Percentiles rank a stretch among this genome's conserved stretches.
These are phyloP conservation scores for Platanista minor DNA, from an alignment of 2,113 vertebrate species.

Conservation along the genomic window DNA sequence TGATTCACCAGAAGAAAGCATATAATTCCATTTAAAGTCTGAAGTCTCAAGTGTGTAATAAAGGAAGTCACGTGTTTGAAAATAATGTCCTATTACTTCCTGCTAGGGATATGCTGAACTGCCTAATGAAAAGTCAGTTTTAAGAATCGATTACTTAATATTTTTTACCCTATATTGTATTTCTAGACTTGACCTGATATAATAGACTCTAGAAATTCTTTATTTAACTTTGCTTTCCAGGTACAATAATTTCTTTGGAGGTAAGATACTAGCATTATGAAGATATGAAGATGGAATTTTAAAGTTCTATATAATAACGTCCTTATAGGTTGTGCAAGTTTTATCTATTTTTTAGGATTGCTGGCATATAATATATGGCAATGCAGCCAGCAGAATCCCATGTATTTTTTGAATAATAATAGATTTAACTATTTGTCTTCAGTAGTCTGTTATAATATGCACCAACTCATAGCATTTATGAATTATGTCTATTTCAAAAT, in stretches of 20 bases:
- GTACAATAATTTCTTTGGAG: neutral
- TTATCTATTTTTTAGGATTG: neutral
- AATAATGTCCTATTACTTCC: neutral
- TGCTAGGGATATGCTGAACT: neutral
- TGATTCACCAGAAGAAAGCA: conserved; percentile 42
- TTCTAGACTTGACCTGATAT: neutral
- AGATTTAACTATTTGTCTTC: conserved; percentile 27
- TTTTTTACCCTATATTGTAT: conserved; percentile 17
- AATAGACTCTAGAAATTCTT: neutral
- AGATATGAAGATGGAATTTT: neutral
- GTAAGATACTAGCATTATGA: neutral
- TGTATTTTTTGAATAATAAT: neutral
- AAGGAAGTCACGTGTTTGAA: conserved; percentile 14
- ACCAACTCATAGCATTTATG: conserved; percentile 46
- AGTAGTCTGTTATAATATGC: conserved; percentile 12
- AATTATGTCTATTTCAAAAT: conserved; percentile 63
- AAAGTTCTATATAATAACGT: neutral
- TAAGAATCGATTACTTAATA: conserved; percentile 27
- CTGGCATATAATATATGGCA: neutral
- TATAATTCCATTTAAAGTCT: neutral
- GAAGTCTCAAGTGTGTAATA: conserved; percentile 40
- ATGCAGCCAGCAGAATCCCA: neutral
- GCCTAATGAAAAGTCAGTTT: conserved; percentile 40
- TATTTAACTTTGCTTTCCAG: neutral
- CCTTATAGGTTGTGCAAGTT: neutral